phyloP scores from a whole-genome alignment of 2,113 vertebrate genomes.

The Dasyprocta punctata region DNA sequence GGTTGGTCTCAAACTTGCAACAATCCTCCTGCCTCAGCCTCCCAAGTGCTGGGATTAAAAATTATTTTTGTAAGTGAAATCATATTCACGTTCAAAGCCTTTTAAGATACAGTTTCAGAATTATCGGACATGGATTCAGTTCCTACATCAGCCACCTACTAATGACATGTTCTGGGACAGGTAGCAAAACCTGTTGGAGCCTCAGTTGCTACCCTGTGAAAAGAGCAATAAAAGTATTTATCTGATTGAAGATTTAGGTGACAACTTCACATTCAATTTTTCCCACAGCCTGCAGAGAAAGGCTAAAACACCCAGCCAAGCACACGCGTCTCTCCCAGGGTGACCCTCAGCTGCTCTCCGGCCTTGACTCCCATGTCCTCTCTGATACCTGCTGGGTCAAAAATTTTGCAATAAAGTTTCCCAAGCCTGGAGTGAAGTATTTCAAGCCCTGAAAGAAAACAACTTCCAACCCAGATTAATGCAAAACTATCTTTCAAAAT shows the following conservation, averaged over 20 bases:
- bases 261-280: background rate
- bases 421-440: too few relatives aligned
- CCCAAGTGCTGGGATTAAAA: too few relatives aligned
- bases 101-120: constrained; percentile 21
- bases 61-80: background rate
- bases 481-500: too few relatives aligned
- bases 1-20: too few relatives aligned
- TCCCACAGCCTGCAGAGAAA: background rate
- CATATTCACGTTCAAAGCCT: background rate
- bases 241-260: background rate
- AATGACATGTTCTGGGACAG: background rate
- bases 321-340: background rate
- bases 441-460: too few relatives aligned
- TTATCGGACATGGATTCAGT: background rate
- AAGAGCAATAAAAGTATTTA: background rate
- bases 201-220: background rate
- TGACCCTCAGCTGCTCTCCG: background rate
- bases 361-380: background rate
- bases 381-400: constrained; percentile 6
- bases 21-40: too few relatives aligned
- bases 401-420: constrained; percentile 20
- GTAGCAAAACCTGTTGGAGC: background rate
- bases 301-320: background rate
- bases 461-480: too few relatives aligned
- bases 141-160: background rate